Base-by-base conservation (phyloP, 2,113 vertebrate genomes). In the Noctilio leporinus region DNA sequence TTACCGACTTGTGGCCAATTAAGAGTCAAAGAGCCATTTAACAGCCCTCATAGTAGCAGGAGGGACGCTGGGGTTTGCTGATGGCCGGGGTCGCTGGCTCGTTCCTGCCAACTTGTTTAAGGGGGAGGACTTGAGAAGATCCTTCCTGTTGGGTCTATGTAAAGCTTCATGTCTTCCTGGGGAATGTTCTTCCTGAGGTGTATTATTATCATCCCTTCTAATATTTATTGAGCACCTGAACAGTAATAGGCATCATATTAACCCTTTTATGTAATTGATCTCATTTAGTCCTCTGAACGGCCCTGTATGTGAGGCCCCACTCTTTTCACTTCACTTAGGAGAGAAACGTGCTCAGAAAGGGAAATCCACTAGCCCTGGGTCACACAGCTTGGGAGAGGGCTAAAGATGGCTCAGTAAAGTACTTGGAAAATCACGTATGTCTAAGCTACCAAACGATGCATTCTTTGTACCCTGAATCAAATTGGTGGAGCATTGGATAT, bases 1-100 rank as follows among this genome's bases (percentile, higher is more conserved):
- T 95, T 97, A 93, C 96, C 97, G 95, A 96, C 96, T 97, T 98
- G 97, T 95, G 97, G 97, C 95, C 97, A 98, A 96, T 98, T 97
- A 98, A 97, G 47, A 98, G 93, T 92, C 90, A 83, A 97, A 97
- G 92, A 80, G 35, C 26, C 14, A 47, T 89, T 90, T 77, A 96
- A 96, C 81, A 92, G 90, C 45, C 85, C 80, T 73, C 93, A 86
- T 80, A 93, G 94, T 96, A 88, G 96, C 95, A 97, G 95, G 94
- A 96, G 94, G 89, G 57, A 97, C 20, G 89, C 62, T 15, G 22
- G 57, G 40, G 33, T 59, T 96, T 86, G 87, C 7, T 96, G 76
- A 80, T 89, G 80, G 80, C 77, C 70, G 30, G 53, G 28, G 65
- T 82, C 72, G 38, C 62, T 24, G 53, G 64, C n/a, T 95, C 35